These are phyloP conservation scores for Luffia ferchaultella DNA, from an alignment of 2,888 invertebrate genomes.

Conservation along the genomic window DNA sequence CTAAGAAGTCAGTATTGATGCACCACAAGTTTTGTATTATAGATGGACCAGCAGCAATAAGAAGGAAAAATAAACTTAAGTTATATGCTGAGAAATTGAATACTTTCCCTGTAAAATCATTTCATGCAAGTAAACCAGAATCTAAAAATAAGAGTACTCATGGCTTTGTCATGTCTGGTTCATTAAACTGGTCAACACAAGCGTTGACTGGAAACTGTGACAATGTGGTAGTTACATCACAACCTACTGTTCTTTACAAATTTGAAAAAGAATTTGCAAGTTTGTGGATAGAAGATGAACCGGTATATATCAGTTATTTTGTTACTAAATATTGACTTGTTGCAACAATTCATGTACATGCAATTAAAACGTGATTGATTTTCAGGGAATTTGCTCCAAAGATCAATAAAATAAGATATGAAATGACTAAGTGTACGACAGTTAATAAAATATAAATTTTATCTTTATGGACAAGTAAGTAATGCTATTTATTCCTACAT, in stretches of 20 bases:
- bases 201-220: conserved; percentile 77
- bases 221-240: conserved; percentile 71
- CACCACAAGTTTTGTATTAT: conserved; percentile 83
- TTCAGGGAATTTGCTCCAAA: neutral
- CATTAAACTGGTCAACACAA: conserved; percentile 79
- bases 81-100: conserved; percentile 49
- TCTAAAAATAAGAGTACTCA: conserved; percentile 30
- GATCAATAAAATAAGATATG: neutral
- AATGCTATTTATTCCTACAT: no score
- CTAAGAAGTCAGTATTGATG: conserved; percentile 69
- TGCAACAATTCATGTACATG: no score
- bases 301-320: conserved; percentile 25
- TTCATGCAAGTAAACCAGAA: conserved; percentile 22
- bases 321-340: neutral
- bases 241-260: conserved; percentile 54
- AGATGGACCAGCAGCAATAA: conserved; percentile 62
- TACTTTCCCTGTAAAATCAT: conserved; percentile 34
- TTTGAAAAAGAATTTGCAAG: conserved; percentile 69
- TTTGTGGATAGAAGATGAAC: conserved; percentile 65
- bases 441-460: no score
- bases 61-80: conserved; percentile 40
- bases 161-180: conserved; percentile 72
- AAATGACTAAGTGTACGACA: no score
- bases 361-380: no score
- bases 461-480: no score